Evolutionary conservation across 2,888 invertebrate genomes (phyloP), one percentile per base, ranked within the genome.

Genomic region (Cyclophora albipunctata): DNA sequence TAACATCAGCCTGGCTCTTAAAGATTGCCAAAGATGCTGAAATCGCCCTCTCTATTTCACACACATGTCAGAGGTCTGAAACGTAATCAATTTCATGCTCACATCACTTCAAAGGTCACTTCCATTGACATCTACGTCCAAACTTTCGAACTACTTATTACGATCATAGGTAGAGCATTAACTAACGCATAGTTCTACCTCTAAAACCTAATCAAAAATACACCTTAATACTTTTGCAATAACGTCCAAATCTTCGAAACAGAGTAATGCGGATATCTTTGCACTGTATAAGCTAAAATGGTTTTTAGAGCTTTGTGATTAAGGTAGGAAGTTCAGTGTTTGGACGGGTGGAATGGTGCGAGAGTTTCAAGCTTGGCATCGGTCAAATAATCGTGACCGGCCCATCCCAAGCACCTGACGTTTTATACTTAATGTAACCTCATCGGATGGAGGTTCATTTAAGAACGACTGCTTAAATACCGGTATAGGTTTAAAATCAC

Each of bases 361-460:
- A 73, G 76, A 68, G 71, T 81, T 77, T 73, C 37, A 69, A 77
- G 78, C 75, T 79, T 81, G 81, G 78, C 85, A 84, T 85, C 85
- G 85, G 85, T 85, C 85, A 84, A 78, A 79, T 74, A 86, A 76
- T 87, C 87, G 87, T 88, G 87, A 88, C 87, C 76, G 66, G 84
- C 73, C 78, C 84, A 76, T 78, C 85, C 85, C 85, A 64, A 57
- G 77, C 85, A 87, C 87, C 86, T 87, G 86, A 87, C 84, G 79
- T 80, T 79, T 73, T 70, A 78, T 78, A 75, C 74, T 80, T 83
- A 83, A 84, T 81, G 78, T 78, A 82, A 76, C 78, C 71, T 72
- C 74, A 66, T 67, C 71, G 65, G 67, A 69, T 66, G 72, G 70
- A 78, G 75, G 72, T 75, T 73, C 71, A 70, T 75, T 78, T 71